phyloP scores from a whole-genome alignment of 2,797 vertebrate species.

The Rousettus madagascariensis region DNA sequence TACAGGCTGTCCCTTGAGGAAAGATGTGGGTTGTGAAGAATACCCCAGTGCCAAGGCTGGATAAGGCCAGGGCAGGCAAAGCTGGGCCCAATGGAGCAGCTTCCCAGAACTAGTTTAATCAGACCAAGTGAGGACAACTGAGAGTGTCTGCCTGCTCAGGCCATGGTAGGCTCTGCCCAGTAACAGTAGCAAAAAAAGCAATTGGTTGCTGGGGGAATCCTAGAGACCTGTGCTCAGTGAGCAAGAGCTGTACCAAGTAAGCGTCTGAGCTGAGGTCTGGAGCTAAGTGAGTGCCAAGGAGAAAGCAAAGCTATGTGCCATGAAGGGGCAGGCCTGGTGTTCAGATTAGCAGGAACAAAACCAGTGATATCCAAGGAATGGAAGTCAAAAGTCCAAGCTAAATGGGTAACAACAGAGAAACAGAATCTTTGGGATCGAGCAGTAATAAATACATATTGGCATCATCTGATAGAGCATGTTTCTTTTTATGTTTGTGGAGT shows the following conservation, averaged over 20 bases:
- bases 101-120: constrained; percentile 51
- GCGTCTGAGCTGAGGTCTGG: not conserved
- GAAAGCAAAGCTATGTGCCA: not conserved
- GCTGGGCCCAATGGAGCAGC: not conserved
- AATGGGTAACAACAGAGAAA: not conserved
- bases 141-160: not conserved
- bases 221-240: not conserved
- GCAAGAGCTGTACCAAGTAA: not conserved
- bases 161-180: not conserved
- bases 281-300: not conserved
- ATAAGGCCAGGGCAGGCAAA: not conserved
- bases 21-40: constrained; percentile 28
- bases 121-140: constrained; percentile 23
- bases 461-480: not conserved
- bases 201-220: not conserved
- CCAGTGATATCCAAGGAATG: not conserved
- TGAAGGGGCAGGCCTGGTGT: rapidly evolving
- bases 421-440: not conserved
- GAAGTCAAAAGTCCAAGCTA: constrained; percentile 22
- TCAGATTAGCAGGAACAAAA: not conserved
- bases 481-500: not conserved
- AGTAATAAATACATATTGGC: not conserved
- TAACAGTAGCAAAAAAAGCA: not conserved
- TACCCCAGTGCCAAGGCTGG: not conserved
- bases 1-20: constrained; percentile 70